Conservation (phyloP, 2,888 invertebrate genomes). For the Zaprionus obscuricornis region DNA sequence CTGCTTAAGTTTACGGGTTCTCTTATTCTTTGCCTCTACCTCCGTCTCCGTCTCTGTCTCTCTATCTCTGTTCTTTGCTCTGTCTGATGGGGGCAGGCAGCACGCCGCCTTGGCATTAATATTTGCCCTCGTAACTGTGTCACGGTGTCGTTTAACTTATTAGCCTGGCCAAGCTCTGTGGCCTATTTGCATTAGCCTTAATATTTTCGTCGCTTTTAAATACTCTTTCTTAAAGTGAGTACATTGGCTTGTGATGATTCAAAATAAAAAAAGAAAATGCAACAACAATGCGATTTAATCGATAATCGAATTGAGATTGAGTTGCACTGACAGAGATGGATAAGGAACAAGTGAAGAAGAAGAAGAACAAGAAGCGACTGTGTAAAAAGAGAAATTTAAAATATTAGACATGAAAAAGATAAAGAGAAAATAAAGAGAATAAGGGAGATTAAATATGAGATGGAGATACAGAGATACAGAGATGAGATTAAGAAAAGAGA, state of each 20-base stretch:
- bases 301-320: too few species aligned
- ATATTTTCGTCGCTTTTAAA: conserved; percentile 32
- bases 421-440: too few species aligned
- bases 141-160: conserved; percentile 78
- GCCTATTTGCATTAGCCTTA: conserved; percentile 71
- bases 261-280: background rate
- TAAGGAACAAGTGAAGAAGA: too few species aligned
- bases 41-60: background rate
- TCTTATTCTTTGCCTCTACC: background rate
- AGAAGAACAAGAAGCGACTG: too few species aligned
- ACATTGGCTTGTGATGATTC: background rate
- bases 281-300: too few species aligned
- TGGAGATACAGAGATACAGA: too few species aligned
- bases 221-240: too few species aligned
- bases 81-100: conserved; percentile 45
- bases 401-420: too few species aligned
- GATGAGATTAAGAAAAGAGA: too few species aligned
- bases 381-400: too few species aligned
- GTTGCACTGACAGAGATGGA: too few species aligned
- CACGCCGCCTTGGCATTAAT: conserved; percentile 76
- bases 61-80: background rate
- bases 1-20: background rate
- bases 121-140: conserved; percentile 66
- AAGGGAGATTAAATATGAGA: too few species aligned
- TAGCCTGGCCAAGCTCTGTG: conserved; percentile 67